Evolutionary conservation across 2,797 vertebrate genomes (phyloP).

Genomic region (Gobionotothen gibberifrons): DNA sequence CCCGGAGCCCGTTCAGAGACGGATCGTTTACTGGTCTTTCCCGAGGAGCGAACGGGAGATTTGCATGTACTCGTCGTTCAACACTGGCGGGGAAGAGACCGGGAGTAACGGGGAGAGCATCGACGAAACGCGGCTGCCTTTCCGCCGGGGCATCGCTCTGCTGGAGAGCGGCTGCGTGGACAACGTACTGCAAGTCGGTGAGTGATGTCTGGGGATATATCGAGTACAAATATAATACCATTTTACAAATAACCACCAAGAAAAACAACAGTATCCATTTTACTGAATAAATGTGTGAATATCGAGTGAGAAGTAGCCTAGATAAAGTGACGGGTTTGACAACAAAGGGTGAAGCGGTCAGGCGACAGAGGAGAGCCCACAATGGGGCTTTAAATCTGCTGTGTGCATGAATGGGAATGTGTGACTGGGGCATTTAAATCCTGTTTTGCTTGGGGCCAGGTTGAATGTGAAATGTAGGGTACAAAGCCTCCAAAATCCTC

Average conservation of each 20-base stretch:
- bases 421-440: constrained; percentile 72
- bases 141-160: constrained; percentile 92
- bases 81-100: constrained; percentile 87
- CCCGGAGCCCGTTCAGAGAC: constrained; percentile 94
- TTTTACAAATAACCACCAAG: fast-evolving
- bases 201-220: constrained; percentile 75
- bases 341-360: constrained; percentile 84
- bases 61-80: constrained; percentile 98
- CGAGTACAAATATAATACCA: not conserved
- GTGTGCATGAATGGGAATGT: constrained; percentile 61
- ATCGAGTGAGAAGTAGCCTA: not conserved
- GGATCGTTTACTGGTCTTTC: constrained; percentile 97
- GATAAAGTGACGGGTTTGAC: constrained; percentile 45
- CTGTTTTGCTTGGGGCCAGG: constrained; percentile 55
- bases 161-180: constrained; percentile 95
- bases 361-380: constrained; percentile 58
- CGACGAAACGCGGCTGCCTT: constrained; percentile 93
- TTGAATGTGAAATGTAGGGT: constrained; percentile 56
- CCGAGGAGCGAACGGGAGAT: constrained; percentile 95
- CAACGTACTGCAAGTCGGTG: constrained; percentile 97
- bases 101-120: constrained; percentile 81
- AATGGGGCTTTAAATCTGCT: constrained; percentile 83
- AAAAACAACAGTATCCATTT: not conserved
- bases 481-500: constrained; percentile 31
- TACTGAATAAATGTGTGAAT: not conserved